These are phyloP conservation scores for Sardinella longiceps DNA, from an alignment of 2,797 vertebrate species.

Conservation along the genomic window DNA sequence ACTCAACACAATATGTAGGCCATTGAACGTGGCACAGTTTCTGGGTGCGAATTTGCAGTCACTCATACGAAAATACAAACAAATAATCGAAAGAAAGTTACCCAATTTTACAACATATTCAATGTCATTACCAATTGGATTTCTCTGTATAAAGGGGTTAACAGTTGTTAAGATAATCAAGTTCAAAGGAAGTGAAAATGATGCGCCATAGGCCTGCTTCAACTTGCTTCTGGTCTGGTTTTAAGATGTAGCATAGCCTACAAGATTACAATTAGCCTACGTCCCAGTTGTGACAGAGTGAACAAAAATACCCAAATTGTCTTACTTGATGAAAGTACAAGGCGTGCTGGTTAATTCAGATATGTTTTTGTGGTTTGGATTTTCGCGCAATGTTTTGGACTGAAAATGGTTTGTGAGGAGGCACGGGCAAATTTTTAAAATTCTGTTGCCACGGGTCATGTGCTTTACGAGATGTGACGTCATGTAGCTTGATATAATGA, in stretches of 20 bases:
- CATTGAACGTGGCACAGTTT: not conserved
- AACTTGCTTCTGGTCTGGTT: too few relatives aligned
- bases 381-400: not conserved
- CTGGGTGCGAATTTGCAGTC: not conserved
- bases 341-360: not conserved
- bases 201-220: too few relatives aligned
- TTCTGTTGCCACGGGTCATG: slow-evolving; percentile 48
- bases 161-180: too few relatives aligned
- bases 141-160: too few relatives aligned
- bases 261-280: too few relatives aligned
- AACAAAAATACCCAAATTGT: too few relatives aligned
- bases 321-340: too few relatives aligned
- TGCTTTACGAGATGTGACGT: slow-evolving; percentile 58
- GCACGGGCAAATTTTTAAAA: slow-evolving; percentile 26
- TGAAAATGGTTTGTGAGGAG: not conserved
- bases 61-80: not conserved
- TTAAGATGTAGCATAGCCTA: too few relatives aligned
- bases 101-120: too few relatives aligned
- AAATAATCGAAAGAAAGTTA: not conserved
- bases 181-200: too few relatives aligned
- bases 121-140: too few relatives aligned
- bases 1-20: not conserved
- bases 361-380: not conserved
- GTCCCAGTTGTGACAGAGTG: too few relatives aligned
- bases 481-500: slow-evolving; percentile 60